Percentiles rank a stretch among this genome's conserved stretches.
Conservation (phyloP, 2,113 vertebrate genomes). For the Oryzias celebensis region DNA sequence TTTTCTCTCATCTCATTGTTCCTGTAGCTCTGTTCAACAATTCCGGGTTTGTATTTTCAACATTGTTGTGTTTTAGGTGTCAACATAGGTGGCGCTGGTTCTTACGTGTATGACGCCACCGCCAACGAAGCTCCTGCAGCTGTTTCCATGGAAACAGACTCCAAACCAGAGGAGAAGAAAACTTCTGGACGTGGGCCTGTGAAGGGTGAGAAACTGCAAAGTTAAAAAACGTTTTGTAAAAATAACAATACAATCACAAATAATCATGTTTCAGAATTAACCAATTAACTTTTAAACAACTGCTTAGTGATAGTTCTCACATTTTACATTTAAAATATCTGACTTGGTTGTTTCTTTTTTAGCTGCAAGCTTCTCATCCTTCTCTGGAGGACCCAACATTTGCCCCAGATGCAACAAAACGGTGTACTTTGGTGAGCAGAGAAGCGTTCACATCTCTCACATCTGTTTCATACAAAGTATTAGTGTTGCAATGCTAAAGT, state of each 20-base stretch:
- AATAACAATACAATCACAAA: too few relatives aligned
- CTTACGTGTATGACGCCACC: slow-evolving; percentile 85
- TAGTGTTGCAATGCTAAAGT: slow-evolving; percentile 4
- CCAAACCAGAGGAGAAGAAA: slow-evolving; percentile 80
- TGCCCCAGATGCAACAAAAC: slow-evolving; percentile 93
- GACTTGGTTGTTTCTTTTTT: not conserved
- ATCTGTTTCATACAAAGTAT: not conserved
- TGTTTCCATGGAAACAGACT: slow-evolving; percentile 75
- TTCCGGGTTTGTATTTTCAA: not conserved
- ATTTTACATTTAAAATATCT: too few relatives aligned
- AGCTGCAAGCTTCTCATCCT: slow-evolving; percentile 93
- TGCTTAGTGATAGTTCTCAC: too few relatives aligned
- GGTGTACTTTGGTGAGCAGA: slow-evolving; percentile 87
- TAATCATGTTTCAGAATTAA: too few relatives aligned
- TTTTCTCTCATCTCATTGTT: not conserved
- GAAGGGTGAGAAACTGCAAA: slow-evolving; percentile 80
- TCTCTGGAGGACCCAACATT: slow-evolving; percentile 89
- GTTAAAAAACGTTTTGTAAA: slow-evolving; percentile 7
- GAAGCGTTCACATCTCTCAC: not conserved
- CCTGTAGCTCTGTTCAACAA: too few relatives aligned
- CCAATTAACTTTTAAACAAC: too few relatives aligned
- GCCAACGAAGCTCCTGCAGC: slow-evolving; percentile 75
- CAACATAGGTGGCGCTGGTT: slow-evolving; percentile 90
- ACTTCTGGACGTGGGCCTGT: slow-evolving; percentile 82
- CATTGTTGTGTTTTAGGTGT: slow-evolving; percentile 75